These are phyloP conservation scores for Cylloceria caligata DNA, from an alignment of 2,888 invertebrate species.

Conservation along the genomic window DNA sequence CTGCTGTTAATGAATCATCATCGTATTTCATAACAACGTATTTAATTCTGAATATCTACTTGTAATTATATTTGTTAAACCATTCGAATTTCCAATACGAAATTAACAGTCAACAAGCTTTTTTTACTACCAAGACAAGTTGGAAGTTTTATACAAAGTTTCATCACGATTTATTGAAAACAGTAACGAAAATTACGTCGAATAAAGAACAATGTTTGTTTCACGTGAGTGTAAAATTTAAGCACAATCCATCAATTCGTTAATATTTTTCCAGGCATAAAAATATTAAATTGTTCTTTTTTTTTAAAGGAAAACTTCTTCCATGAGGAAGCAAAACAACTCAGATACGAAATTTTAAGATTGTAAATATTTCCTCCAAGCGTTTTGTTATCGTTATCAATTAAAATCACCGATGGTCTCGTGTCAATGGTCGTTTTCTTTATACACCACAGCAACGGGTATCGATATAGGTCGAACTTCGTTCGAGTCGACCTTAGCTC, in stretches of 20 bases:
- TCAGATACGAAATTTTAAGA: neutral
- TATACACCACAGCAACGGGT: neutral
- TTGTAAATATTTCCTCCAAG: neutral
- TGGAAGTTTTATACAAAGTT: too few relatives aligned
- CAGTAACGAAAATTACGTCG: too few relatives aligned
- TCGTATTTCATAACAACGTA: slow-evolving; percentile 38
- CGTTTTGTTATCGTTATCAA: neutral
- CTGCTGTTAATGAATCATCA: slow-evolving; percentile 57
- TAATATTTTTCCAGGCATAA: too few relatives aligned
- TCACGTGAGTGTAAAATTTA: too few relatives aligned
- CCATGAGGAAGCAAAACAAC: neutral
- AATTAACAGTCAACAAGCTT: neutral
- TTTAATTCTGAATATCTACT: neutral
- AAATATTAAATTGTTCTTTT: too few relatives aligned
- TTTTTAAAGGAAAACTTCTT: too few relatives aligned
- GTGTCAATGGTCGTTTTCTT: neutral
- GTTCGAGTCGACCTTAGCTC: neutral
- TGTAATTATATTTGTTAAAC: slow-evolving; percentile 18
- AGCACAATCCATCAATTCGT: too few relatives aligned
- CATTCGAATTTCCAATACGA: neutral
- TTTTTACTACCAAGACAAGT: neutral
- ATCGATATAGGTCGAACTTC: neutral
- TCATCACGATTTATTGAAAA: too few relatives aligned
- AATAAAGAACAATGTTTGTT: too few relatives aligned
- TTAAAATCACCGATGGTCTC: neutral